Conservation (phyloP, 2,888 invertebrate genomes). For the Drosophila greeni region DNA sequence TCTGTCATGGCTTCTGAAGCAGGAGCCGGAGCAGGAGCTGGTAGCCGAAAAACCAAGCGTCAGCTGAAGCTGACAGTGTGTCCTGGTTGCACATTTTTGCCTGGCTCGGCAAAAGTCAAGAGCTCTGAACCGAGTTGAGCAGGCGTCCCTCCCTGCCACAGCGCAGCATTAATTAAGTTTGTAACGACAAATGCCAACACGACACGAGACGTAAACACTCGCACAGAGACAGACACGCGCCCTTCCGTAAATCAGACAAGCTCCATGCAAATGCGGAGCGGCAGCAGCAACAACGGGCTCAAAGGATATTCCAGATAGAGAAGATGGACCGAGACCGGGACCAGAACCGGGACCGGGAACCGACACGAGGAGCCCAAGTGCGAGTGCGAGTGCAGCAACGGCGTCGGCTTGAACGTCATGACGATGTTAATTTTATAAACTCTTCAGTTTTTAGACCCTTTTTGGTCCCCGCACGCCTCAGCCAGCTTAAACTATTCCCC, state of each 20-base stretch:
- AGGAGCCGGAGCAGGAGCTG: constrained; percentile 4
- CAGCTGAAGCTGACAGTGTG: constrained; percentile 74
- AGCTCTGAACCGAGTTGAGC: constrained; percentile 45
- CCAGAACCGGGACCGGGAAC: not conserved
- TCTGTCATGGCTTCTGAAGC: not conserved
- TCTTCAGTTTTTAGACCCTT: constrained; percentile 51
- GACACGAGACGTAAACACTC: constrained; percentile 42
- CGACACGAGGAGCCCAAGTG: constrained; percentile 1
- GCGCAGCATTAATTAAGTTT: constrained; percentile 68
- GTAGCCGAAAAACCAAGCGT: constrained; percentile 64
- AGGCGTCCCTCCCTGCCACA: constrained; percentile 17
- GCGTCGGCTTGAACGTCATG: constrained; percentile 60
- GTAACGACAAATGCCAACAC: constrained; percentile 58
- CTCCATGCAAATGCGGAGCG: constrained; percentile 44
- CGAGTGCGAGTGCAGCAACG: constrained; percentile 12
- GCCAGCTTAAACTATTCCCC: constrained; percentile 17
- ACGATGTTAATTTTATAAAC: constrained; percentile 74
- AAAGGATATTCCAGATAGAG: constrained; percentile 29
- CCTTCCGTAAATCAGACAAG: constrained; percentile 42
- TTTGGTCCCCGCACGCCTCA: constrained; percentile 1
- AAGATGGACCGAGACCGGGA: constrained; percentile 4
- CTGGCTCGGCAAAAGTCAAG: constrained; percentile 71
- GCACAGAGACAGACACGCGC: constrained; percentile 21
- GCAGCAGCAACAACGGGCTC: constrained; percentile 38
- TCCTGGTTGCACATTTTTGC: constrained; percentile 65